phyloP scores from a whole-genome alignment of 2,113 vertebrate genomes.

The Cochlearius cochlearius region DNA sequence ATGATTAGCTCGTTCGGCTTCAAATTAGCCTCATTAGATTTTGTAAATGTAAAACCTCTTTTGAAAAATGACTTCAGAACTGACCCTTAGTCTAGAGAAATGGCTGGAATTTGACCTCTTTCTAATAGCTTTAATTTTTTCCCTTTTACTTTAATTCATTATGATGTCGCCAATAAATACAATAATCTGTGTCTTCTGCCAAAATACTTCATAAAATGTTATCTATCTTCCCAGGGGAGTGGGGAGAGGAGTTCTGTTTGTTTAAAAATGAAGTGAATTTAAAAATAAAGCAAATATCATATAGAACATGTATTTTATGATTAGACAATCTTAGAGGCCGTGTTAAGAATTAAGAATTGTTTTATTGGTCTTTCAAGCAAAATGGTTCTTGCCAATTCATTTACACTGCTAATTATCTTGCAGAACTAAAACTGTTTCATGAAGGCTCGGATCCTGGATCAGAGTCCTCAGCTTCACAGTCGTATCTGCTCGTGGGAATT shows the following conservation, averaged over 20 bases:
- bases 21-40: conserved; percentile 1
- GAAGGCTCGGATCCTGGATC: neutral
- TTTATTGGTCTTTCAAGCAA: neutral
- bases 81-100: neutral
- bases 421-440: neutral
- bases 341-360: neutral
- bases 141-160: conserved; percentile 20
- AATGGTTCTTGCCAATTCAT: neutral
- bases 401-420: neutral
- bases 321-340: neutral
- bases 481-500: neutral
- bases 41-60: neutral
- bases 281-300: neutral
- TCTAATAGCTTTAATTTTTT: conserved; percentile 16
- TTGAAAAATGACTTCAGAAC: conserved; percentile 39
- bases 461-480: neutral
- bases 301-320: neutral
- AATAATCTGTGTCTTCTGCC: conserved; percentile 16
- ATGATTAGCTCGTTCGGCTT: neutral
- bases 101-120: conserved; percentile 43
- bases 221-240: neutral
- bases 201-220: conserved; percentile 24
- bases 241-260: neutral
- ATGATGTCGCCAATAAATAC: conserved; percentile 25
- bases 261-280: neutral